Evolutionary conservation across 35 echinoderm and acorn worm species (phyloP), one percentile per base, ranked within the genome.

Genomic region (Amphiura filiformis): DNA sequence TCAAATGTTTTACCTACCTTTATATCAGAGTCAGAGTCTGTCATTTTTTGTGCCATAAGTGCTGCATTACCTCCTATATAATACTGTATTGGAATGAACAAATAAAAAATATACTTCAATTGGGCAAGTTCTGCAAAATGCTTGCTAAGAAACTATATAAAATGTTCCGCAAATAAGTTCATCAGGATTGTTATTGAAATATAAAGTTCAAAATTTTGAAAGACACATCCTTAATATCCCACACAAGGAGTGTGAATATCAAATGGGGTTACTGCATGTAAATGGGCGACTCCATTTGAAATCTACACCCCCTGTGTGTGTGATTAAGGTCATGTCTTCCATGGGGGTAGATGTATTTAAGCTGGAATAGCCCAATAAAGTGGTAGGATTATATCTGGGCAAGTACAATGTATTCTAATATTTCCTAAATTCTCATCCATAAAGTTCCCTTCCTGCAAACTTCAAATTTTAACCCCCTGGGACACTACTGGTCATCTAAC

Each of bases 41-140:
- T 86, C 78, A 97, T 97, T 47, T 89, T 97, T 81, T 88, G 84
- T 37, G 88, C 92, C 38, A 90, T 86, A 39, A 97, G 65, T 4
- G 92, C 95, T 75, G 95, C 95, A 89, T 97, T 97, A 3, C 95
- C 95, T 57, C 95, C 95, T 36, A 97, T 84, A 82, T 84, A 94
- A 47, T 97, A 97, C 95, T 94, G 92, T 36, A n/a, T n/a, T n/a
- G n/a, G n/a, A n/a, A n/a, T n/a, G 0, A 90, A 82, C 30, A 23
- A 37, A 61, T 78, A 40, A 38, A 35, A 89, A 34, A 39, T 26
- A 42, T 20, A 37, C n/a, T n/a, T n/a, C n/a, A n/a, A n/a, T n/a
- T n/a, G n/a, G n/a, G n/a, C n/a, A 78, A 32, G 0, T 0, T 5
- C 30, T 23, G 34, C 17, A 34, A 80, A 38, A 7, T 13, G 13